Base-by-base conservation (phyloP, 2,797 vertebrate genomes). In the Oophaga sylvatica region DNA sequence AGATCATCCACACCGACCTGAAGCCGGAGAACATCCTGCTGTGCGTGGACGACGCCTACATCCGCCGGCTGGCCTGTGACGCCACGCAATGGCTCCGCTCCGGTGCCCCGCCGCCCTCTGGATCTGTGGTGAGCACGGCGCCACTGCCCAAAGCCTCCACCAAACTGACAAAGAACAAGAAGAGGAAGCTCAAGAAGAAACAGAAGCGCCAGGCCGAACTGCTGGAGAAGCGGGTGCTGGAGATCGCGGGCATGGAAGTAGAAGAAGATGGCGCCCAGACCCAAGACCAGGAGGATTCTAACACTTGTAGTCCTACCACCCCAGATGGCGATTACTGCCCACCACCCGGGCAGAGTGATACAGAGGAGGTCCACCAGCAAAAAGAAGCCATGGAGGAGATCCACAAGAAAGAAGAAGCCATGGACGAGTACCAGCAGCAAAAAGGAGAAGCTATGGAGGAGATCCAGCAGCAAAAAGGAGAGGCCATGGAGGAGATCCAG, bases 121-220 rank as follows among this genome's bases (percentile, higher is more conserved):
- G 98, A 31, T 99, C 98, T 89, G 97, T 97, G 99, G 98, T 99
- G 93, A 98, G 98, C 91, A 99, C 98, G 90, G 98, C 98, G 41
- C 97, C 98, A 13, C 95, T 95, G 68, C 96, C 97, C 70, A 99
- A 99, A 96, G 95, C 96, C 91, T 68, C 80, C 9, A 20, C 94
- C 90, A 99, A 98, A 95, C 97, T 99, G 97, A 98, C 98, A 81
- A 99, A 98, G 94, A 99, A 99, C 93, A 99, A 98, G 93, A 99
- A 99, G 93, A 99, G 97, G 93, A 99, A 98, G 92, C 95, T 99
- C 94, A 99, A 98, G 95, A 99, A 99, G 94, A 99, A 99, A 92
- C 98, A 99, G 93, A 98, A 96, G 91, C 96, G 97, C 57, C 97
- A 99, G 92, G 98, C 98, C 0, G 97, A 98, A 92, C 91, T 98